A percentile compares a stretch with the other conserved stretches of the same genome.
Evolutionary conservation across 2,797 vertebrate species (phyloP).

Genomic region (Rhynchonycteris naso): DNA sequence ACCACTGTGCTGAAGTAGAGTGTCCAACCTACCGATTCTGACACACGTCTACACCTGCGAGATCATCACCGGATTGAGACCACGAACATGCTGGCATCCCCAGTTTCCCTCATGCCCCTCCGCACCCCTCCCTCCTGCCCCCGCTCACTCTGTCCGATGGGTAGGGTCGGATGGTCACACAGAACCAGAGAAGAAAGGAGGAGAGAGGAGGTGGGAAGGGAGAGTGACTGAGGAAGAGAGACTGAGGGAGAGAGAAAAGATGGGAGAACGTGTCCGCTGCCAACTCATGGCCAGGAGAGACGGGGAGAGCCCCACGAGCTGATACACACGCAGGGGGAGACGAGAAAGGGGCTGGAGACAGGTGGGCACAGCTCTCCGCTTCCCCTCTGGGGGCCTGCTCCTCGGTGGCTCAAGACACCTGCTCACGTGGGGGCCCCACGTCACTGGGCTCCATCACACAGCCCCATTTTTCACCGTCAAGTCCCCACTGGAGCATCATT

Average conservation of each 20-base stretch:
- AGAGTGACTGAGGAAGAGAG: background rate
- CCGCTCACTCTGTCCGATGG: background rate
- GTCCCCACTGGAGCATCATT: constrained; percentile 86
- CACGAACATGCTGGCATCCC: fast-evolving
- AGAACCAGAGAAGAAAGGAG: background rate
- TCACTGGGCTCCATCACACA: constrained; percentile 84
- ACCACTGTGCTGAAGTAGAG: background rate
- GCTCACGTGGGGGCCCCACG: constrained; percentile 69
- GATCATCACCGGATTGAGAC: background rate
- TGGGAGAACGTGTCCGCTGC: background rate
- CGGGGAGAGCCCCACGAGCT: fast-evolving
- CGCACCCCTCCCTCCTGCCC: background rate
- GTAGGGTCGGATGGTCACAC: background rate
- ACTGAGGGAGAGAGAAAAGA: background rate
- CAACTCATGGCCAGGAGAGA: background rate
- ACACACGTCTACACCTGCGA: background rate
- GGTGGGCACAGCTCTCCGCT: background rate
- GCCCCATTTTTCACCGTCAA: constrained; percentile 94
- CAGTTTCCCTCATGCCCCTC: background rate
- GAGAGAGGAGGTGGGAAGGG: background rate
- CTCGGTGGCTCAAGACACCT: background rate
- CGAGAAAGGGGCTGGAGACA: background rate
- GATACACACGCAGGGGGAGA: fast-evolving
- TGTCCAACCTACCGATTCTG: fast-evolving
- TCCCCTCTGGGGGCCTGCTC: background rate